A percentile compares a stretch with the other conserved stretches of the same genome.
These are phyloP conservation scores for Lepisosteus oculatus DNA, from an alignment of 2,113 vertebrate species.

Conservation along the genomic window DNA sequence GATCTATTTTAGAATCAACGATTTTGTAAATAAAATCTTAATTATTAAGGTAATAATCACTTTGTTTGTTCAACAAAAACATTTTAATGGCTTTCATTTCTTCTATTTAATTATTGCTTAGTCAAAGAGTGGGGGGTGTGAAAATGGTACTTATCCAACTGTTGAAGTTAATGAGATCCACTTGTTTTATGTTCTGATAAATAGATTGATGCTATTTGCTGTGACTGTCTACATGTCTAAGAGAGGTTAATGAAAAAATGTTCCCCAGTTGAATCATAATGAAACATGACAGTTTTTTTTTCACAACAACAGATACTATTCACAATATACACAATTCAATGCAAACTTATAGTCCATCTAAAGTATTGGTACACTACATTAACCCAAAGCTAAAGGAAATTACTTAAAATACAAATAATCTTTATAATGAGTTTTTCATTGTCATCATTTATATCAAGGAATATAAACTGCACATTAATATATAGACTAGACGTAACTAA, in stretches of 20 bases:
- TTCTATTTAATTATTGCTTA: constrained; percentile 59
- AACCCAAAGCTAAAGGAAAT: too few relatives aligned
- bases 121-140: constrained; percentile 52
- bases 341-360: not conserved
- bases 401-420: too few relatives aligned
- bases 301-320: constrained; percentile 39
- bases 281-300: constrained; percentile 56
- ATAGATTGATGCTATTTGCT: constrained; percentile 63
- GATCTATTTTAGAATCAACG: constrained; percentile 39
- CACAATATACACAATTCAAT: not conserved
- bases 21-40: constrained; percentile 60
- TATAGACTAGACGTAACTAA: too few relatives aligned
- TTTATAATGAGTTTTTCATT: too few relatives aligned
- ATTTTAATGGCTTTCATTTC: constrained; percentile 36
- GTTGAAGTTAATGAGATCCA: constrained; percentile 62
- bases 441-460: too few relatives aligned
- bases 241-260: constrained; percentile 56
- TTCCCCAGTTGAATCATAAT: constrained; percentile 49
- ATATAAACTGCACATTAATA: too few relatives aligned
- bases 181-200: constrained; percentile 19
- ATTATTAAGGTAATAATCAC: constrained; percentile 58
- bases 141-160: constrained; percentile 47
- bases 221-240: constrained; percentile 44
- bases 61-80: constrained; percentile 64
- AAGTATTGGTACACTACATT: too few relatives aligned